Percentiles rank a stretch among this genome's conserved stretches.
phyloP scores from a whole-genome alignment of 2,113 vertebrate genomes.

The Myrmecophaga tridactyla region DNA sequence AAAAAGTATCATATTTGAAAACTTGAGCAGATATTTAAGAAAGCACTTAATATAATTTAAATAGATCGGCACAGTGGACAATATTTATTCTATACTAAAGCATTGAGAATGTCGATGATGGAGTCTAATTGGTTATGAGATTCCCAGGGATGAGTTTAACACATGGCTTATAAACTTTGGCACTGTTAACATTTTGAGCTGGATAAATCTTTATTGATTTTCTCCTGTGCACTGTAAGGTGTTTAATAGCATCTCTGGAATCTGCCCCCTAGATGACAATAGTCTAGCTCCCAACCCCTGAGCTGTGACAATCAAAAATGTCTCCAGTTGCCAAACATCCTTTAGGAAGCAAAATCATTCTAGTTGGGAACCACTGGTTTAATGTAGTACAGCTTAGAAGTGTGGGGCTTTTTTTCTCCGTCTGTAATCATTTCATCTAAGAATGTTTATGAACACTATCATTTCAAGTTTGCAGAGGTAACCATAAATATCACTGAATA shows the following conservation, averaged over 20 bases:
- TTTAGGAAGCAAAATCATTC: neutral
- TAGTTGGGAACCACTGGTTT: neutral
- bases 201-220: neutral
- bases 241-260: neutral
- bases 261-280: neutral
- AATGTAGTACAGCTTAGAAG: neutral
- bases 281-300: no score
- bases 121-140: neutral
- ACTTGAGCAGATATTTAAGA: neutral
- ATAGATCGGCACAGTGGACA: neutral
- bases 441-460: neutral
- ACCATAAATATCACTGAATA: neutral
- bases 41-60: neutral
- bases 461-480: neutral
- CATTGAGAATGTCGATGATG: neutral
- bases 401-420: neutral
- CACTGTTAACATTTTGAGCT: neutral
- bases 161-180: neutral
- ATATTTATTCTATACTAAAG: neutral
- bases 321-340: neutral
- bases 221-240: rapidly evolving
- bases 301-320: neutral
- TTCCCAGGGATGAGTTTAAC: neutral
- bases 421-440: neutral
- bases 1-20: neutral